A percentile compares a stretch with the other conserved stretches of the same genome.
phyloP scores from a whole-genome alignment of 2,113 vertebrate genomes.

The Ovis aries region DNA sequence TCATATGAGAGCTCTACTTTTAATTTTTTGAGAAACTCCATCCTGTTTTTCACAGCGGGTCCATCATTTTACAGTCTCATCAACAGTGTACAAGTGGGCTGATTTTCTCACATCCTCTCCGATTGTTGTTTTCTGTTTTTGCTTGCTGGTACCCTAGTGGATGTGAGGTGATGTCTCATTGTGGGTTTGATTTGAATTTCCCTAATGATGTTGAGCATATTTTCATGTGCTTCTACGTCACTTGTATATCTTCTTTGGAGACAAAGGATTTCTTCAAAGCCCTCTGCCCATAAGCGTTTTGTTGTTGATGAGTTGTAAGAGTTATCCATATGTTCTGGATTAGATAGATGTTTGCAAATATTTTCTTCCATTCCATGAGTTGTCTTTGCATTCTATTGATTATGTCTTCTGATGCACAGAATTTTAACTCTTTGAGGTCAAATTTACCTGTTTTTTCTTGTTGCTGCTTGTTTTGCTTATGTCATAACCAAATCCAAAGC shows the following conservation, averaged over 20 bases:
- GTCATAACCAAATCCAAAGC: background rate
- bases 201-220: background rate
- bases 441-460: background rate
- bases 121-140: background rate
- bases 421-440: background rate
- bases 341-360: background rate
- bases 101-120: background rate
- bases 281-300: background rate
- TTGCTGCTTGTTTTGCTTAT: background rate
- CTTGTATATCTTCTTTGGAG: background rate
- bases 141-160: background rate
- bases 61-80: background rate
- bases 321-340: background rate
- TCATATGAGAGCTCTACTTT: background rate
- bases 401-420: background rate
- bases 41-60: background rate
- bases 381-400: background rate
- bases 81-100: background rate
- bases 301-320: background rate
- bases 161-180: background rate
- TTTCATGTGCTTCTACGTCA: background rate
- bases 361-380: background rate
- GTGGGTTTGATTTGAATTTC: background rate
- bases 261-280: background rate
- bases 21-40: background rate